Percentiles rank a stretch among this genome's conserved stretches.
Conservation (phyloP, 1,140 invertebrate genomes). For the Bicyclus anynana region DNA sequence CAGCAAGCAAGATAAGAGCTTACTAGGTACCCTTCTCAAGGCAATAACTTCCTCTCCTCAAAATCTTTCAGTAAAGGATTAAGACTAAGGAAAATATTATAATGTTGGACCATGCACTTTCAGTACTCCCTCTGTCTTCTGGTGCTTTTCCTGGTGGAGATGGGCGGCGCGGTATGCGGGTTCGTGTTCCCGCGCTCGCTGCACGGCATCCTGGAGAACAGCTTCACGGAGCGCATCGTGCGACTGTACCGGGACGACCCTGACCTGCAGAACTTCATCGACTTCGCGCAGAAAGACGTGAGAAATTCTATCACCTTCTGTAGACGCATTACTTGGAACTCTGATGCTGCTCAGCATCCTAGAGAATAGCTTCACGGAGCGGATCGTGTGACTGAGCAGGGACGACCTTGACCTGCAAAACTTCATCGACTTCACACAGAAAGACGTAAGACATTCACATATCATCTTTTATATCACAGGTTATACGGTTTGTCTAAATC, state of each 20-base stretch:
- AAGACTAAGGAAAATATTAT: too few relatives aligned
- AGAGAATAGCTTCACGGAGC: slow-evolving; percentile 91
- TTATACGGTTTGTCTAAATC: too few relatives aligned
- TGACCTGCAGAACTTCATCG: slow-evolving; percentile 95
- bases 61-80: too few relatives aligned
- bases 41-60: too few relatives aligned
- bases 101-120: slow-evolving; percentile 62
- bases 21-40: too few relatives aligned
- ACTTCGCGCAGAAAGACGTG: slow-evolving; percentile 95
- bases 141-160: slow-evolving; percentile 93
- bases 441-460: slow-evolving; percentile 91
- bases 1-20: too few relatives aligned
- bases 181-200: slow-evolving; percentile 95
- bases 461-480: too few relatives aligned
- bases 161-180: slow-evolving; percentile 92
- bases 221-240: slow-evolving; percentile 92
- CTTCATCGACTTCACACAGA: slow-evolving; percentile 95
- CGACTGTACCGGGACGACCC: slow-evolving; percentile 93
- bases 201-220: slow-evolving; percentile 88
- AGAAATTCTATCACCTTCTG: too few relatives aligned
- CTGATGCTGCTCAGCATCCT: slow-evolving; percentile 89
- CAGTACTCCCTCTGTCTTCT: slow-evolving; percentile 94
- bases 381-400: slow-evolving; percentile 92
- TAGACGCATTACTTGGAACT: too few relatives aligned
- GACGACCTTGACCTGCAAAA: slow-evolving; percentile 95